Base-by-base conservation (phyloP, 2,888 invertebrate species). In the Apodemia duryi region DNA sequence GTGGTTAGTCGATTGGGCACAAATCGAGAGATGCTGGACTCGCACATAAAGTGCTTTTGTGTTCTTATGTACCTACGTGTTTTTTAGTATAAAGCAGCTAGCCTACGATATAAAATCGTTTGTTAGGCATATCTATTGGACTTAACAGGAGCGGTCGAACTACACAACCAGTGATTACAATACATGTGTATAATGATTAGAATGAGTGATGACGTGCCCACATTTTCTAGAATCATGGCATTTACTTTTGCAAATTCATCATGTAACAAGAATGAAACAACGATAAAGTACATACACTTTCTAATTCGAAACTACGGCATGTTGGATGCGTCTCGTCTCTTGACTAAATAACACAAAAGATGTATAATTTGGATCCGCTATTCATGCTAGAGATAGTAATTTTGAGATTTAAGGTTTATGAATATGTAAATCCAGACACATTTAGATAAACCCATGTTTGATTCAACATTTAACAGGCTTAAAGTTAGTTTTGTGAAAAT, bases 261-360 rank as follows among this genome's bases (percentile, higher is more conserved):
- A 29, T 54, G 29, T 54, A 29, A 11, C 54, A 54, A 28, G 54
- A 54, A 54, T 64, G 64, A 57, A 60, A 60, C 64, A 64, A 41
- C 64, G 54, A 64, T 54, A 49, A 35, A 46, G 61, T 64, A 64
- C 61, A 29, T 61, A 35, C 21, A 64, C 64, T 64, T 64, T 64
- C 64, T 64, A 61, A 61, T 64, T 61, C 46, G 49, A 64, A 64
- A 64, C 64, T 61, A 51, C 35, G 64, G 61, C 61, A 57, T 11
- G 57, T 57, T 57, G 57, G 57, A 57, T 57, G 28, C 57, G 29
- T 29, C 57, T 57, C 29, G 29, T 13, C 54, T 28, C 29, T 46
- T 46, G 46, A 46, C 46, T 46, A 46, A 46, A 46, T 46, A 46
- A 57, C 57, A 57, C 57, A 57, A 57, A 57, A 57, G 57, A 32